Evolutionary conservation across 2,113 vertebrate species (phyloP).

Genomic region (Lepus europaeus): DNA sequence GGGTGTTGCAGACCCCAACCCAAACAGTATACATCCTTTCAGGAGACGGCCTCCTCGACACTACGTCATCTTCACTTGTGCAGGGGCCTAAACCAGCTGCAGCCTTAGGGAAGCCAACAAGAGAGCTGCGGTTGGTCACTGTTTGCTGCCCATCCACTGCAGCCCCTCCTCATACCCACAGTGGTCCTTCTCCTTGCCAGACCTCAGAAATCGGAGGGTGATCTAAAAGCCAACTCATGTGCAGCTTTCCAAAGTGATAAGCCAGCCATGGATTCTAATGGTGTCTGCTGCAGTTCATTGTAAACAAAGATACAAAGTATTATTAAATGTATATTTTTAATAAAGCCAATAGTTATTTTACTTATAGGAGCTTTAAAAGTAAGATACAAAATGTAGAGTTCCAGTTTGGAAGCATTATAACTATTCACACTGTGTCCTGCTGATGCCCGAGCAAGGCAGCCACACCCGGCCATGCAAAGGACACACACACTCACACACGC

Average conservation of each 20-base stretch:
- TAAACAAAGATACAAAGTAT: slow-evolving; percentile 86
- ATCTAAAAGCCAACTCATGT: not conserved
- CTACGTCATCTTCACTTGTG: not conserved
- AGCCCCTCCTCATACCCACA: not conserved
- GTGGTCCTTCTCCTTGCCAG: not conserved
- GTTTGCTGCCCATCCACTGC: not conserved
- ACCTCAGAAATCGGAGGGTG: not conserved
- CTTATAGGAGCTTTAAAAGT: slow-evolving; percentile 92
- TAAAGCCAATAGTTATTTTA: slow-evolving; percentile 91
- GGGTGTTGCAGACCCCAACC: not conserved
- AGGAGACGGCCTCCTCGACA: not conserved
- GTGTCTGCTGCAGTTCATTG: slow-evolving; percentile 70
- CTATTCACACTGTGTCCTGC: slow-evolving; percentile 89
- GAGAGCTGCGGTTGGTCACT: not conserved
- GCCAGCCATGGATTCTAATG: not conserved
- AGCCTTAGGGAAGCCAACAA: not conserved
- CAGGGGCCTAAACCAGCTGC: not conserved
- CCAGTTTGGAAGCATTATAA: slow-evolving; percentile 89
- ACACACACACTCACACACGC: slow-evolving; percentile 54
- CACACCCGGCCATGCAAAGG: slow-evolving; percentile 67
- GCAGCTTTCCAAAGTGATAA: slow-evolving; percentile 53
- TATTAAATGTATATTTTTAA: slow-evolving; percentile 92
- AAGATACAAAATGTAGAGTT: slow-evolving; percentile 93
- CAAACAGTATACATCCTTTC: not conserved
- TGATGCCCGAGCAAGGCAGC: slow-evolving; percentile 85